Percentiles rank a stretch among this genome's conserved stretches.
These are phyloP conservation scores for Morpho helenor DNA, from an alignment of 2,888 invertebrate genomes.

Conservation along the genomic window DNA sequence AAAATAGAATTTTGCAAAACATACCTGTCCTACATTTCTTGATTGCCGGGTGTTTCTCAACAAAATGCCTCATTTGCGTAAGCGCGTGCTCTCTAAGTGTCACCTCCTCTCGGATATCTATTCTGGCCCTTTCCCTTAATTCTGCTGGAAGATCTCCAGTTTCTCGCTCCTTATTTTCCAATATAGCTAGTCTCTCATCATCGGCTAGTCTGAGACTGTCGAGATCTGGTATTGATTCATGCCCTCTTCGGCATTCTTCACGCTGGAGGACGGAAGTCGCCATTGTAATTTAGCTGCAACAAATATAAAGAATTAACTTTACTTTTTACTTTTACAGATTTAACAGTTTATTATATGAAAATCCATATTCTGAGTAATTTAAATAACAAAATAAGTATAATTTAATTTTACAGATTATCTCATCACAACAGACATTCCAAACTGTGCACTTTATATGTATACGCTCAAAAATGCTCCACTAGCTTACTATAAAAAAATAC, in stretches of 20 bases:
- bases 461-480: too few relatives aligned
- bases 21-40: constrained; percentile 87
- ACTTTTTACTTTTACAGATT: too few relatives aligned
- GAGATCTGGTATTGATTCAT: constrained; percentile 52
- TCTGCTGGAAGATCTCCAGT: constrained; percentile 73
- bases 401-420: too few relatives aligned
- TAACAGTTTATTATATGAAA: too few relatives aligned
- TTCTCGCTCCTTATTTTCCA: constrained; percentile 62
- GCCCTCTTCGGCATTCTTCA: constrained; percentile 58
- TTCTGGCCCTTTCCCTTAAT: constrained; percentile 81
- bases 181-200: constrained; percentile 53
- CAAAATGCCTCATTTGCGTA: constrained; percentile 89
- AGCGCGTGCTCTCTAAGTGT: constrained; percentile 85
- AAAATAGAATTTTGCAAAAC: not conserved
- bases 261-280: constrained; percentile 71
- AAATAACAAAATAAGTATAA: too few relatives aligned
- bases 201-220: constrained; percentile 53
- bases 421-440: too few relatives aligned
- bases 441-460: too few relatives aligned
- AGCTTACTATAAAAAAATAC: too few relatives aligned
- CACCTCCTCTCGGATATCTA: constrained; percentile 90
- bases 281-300: constrained; percentile 42
- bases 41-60: constrained; percentile 89
- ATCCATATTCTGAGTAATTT: too few relatives aligned
- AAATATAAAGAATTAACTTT: not conserved